Base-by-base conservation (phyloP, 2,113 vertebrate species). In the Stictonetta naevosa region DNA sequence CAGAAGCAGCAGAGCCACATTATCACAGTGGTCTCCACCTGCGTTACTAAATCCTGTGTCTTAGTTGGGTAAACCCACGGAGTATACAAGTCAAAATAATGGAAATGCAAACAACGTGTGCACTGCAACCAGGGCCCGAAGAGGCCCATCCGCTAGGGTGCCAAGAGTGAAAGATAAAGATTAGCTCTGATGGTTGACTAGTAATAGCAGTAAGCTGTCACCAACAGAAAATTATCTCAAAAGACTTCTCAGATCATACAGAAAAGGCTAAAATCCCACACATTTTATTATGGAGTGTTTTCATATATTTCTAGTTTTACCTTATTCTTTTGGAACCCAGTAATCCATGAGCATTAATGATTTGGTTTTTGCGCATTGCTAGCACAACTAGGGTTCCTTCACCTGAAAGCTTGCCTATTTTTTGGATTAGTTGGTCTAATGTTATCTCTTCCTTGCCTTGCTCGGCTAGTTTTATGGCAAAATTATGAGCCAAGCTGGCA, bases 91-190 rank as follows among this genome's bases (percentile, higher is more conserved):
- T 33, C 25, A 72, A 34, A 68, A 52, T 19, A 38, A 15, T 22
- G 14, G 1, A 59, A 46, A 23, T 19, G 8, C 15, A n/a, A 86
- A 40, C 25, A n/a, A 44, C 42, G 17, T 0, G 0, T 22, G 58
- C 62, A 11, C 42, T 36, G 26, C 2, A 8, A 38, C 13, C 34
- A 59, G 36, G 29, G 46, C 20, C 58, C 73, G 11, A 44, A 50
- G 26, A 44, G 26, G 34, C 33, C 38, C 50, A 44, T 33, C 13
- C 8, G 23, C 26, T 5, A 14, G 44, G 16, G 16, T 10, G 48
- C 42, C 26, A 55, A 48, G 63, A 84, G 31, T 3, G 13, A 20
- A 91, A 62, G 67, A 29, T 15, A 29, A 28, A 28, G 14, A 55
- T 55, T 26, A 55, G 52, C 52, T 55, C 52, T 55, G 52, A 16